Conservation (phyloP, 2,888 invertebrate species). For the Malachius bipustulatus region DNA sequence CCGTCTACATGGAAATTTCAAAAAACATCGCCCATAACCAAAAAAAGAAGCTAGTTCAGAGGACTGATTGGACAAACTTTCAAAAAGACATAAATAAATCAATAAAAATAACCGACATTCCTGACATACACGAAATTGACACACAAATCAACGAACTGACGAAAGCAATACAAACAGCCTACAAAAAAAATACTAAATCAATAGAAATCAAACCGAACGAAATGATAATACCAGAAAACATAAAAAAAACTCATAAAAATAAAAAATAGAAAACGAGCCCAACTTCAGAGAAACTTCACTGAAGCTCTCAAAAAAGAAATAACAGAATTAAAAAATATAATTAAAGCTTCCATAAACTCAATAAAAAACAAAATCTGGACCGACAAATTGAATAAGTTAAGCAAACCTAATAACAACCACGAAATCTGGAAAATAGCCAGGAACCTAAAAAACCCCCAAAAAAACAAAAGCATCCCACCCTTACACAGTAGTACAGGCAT, state of each 20-base stretch:
- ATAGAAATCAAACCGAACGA: background rate
- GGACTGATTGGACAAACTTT: constrained; percentile 5
- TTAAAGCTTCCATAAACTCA: background rate
- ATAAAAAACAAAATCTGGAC: constrained; percentile 4
- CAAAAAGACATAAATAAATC: background rate
- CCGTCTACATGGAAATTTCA: background rate
- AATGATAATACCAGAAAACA: background rate
- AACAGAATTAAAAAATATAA: background rate
- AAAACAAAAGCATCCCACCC: too few relatives aligned
- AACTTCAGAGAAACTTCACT: constrained; percentile 2
- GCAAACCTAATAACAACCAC: background rate
- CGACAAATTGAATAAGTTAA: background rate
- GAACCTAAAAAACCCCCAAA: too few relatives aligned
- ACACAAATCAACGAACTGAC: too few relatives aligned
- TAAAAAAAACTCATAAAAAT: background rate
- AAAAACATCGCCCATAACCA: too few relatives aligned
- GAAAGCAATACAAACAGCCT: too few relatives aligned
- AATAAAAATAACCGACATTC: too few relatives aligned
- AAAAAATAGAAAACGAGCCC: constrained; percentile 3
- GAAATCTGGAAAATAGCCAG: too few relatives aligned
- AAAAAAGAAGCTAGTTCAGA: too few relatives aligned
- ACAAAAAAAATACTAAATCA: too few relatives aligned
- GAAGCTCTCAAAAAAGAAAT: background rate
- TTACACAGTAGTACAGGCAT: too few relatives aligned
- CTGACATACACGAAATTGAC: too few relatives aligned